These are phyloP conservation scores for Gallirallus australis DNA, from an alignment of 2,797 vertebrate species.

Conservation along the genomic window DNA sequence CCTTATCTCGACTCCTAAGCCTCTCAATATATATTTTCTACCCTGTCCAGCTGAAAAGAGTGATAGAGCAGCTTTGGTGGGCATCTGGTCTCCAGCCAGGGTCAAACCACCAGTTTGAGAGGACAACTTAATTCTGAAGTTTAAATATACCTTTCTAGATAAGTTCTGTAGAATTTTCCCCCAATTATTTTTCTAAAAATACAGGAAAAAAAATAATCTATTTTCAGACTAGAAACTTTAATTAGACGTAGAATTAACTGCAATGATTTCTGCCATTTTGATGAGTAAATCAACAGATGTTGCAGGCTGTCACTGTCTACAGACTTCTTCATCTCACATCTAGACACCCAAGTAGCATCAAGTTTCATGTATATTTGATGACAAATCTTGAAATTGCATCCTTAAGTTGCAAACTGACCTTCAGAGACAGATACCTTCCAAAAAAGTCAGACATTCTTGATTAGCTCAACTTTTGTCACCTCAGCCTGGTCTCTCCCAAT, in stretches of 20 bases:
- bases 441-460: neutral
- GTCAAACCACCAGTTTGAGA: neutral
- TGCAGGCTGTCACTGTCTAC: neutral
- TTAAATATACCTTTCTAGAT: neutral
- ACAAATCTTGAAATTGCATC: neutral
- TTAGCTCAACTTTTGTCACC: neutral
- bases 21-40: too few species aligned
- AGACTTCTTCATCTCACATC: neutral
- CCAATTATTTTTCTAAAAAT: neutral
- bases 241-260: neutral
- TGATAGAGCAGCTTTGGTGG: too few species aligned
- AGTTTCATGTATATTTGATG: neutral
- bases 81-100: too few species aligned
- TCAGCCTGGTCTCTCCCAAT: neutral
- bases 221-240: neutral
- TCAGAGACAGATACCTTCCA: neutral
- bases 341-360: neutral
- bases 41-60: too few species aligned
- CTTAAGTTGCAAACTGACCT: neutral
- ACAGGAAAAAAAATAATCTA: neutral
- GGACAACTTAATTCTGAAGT: neutral
- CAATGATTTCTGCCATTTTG: neutral
- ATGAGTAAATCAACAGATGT: neutral
- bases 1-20: too few species aligned
- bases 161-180: neutral